These are phyloP conservation scores for Scaptomyza reducta DNA, from an alignment of 2,888 invertebrate species.

Conservation along the genomic window DNA sequence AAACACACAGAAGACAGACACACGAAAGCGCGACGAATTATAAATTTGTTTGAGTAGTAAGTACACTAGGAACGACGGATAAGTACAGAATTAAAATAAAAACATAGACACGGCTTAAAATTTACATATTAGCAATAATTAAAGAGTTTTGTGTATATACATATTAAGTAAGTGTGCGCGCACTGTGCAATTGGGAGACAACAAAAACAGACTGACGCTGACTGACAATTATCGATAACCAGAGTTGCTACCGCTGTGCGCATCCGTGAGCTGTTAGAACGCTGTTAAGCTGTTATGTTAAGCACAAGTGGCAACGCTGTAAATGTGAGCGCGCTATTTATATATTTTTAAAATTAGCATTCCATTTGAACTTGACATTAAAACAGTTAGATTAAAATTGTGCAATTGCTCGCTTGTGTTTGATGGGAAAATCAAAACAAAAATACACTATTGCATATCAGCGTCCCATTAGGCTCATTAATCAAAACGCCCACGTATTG, in stretches of 20 bases:
- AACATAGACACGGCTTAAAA: conserved; percentile 26
- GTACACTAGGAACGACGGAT: conserved; percentile 35
- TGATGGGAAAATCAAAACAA: conserved; percentile 16
- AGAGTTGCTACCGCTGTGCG: neutral
- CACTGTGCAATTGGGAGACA: conserved; percentile 32
- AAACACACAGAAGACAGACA: conserved; percentile 20
- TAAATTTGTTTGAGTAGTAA: conserved; percentile 42
- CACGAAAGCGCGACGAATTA: conserved; percentile 22
- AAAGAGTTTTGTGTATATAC: conserved; percentile 14
- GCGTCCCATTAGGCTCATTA: conserved; percentile 41
- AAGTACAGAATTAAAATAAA: conserved; percentile 30
- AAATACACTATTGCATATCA: conserved; percentile 4
- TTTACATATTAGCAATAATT: conserved; percentile 43
- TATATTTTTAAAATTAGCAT: conserved; percentile 4
- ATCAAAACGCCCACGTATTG: conserved; percentile 63
- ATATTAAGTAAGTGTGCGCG: conserved; percentile 26
- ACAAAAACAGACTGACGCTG: conserved; percentile 51
- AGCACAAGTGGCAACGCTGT: conserved; percentile 26
- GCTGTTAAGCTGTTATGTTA: conserved; percentile 2
- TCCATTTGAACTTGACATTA: conserved; percentile 1
- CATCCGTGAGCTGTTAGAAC: conserved; percentile 6
- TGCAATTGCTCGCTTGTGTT: conserved; percentile 16
- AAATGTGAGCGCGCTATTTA: conserved; percentile 14
- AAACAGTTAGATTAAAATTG: conserved; percentile 1
- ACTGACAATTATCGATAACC: conserved; percentile 33